These are phyloP conservation scores for Penaeus monodon DNA, from an alignment of 2,888 invertebrate genomes.

Conservation along the genomic window DNA sequence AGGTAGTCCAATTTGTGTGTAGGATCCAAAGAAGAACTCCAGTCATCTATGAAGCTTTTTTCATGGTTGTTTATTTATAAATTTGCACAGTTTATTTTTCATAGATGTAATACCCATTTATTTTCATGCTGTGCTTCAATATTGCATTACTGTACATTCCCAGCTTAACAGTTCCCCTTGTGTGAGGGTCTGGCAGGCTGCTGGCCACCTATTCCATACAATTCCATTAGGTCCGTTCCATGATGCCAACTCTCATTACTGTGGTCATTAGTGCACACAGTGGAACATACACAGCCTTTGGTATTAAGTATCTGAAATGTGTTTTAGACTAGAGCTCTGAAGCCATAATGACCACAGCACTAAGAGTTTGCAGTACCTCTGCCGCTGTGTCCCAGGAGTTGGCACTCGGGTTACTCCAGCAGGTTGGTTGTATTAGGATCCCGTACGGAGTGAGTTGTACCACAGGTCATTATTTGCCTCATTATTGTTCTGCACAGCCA, in stretches of 20 bases:
- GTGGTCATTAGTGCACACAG: conserved; percentile 10
- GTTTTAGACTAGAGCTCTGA: background rate
- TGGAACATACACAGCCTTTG: conserved; percentile 5
- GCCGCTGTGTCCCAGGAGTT: conserved; percentile 19
- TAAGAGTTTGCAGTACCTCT: conserved; percentile 4
- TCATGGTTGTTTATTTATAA: conserved; percentile 49
- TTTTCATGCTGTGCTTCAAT: conserved; percentile 45
- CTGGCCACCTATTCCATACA: conserved; percentile 46
- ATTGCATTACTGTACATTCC: conserved; percentile 57
- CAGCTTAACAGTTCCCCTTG: conserved; percentile 51
- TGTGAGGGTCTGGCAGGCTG: conserved; percentile 46
- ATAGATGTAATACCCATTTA: conserved; percentile 43
- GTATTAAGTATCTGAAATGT: conserved; percentile 1
- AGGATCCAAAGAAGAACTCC: conserved; percentile 55
- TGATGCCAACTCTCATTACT: too few species aligned
- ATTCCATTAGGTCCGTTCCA: conserved; percentile 53
- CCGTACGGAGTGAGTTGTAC: conserved; percentile 9
- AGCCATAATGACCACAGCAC: too few species aligned
- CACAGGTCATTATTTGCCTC: conserved; percentile 1
- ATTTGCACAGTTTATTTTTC: conserved; percentile 56
- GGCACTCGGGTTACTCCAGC: background rate
- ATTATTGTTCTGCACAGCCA: conserved; percentile 25
- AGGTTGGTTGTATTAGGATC: conserved; percentile 23
- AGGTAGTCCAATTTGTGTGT: conserved; percentile 45
- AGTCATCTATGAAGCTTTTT: conserved; percentile 46